phyloP scores from a whole-genome alignment of 2,113 vertebrate species.

The Neogale vison region DNA sequence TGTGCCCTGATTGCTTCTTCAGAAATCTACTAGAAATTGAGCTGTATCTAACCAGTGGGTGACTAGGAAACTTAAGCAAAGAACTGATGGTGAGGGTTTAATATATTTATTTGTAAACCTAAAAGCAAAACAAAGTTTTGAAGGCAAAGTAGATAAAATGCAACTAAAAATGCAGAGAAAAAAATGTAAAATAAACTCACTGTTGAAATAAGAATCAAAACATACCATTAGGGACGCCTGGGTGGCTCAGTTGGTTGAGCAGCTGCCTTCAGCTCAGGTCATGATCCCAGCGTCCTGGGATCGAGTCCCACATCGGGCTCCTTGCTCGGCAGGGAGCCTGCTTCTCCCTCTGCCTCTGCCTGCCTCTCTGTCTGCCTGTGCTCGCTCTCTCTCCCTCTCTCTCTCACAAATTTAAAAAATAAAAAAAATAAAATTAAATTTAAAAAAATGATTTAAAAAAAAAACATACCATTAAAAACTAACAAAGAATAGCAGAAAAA shows the following conservation, averaged over 20 bases:
- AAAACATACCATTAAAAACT: neutral
- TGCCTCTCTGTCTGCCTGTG: no score
- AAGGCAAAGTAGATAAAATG: neutral
- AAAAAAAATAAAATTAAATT: no score
- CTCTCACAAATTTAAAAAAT: no score
- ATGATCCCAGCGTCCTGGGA: no score
- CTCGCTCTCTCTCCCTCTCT: no score
- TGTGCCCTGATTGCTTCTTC: neutral
- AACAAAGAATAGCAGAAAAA: neutral
- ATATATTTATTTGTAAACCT: neutral
- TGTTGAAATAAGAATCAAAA: neutral
- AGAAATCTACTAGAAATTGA: neutral
- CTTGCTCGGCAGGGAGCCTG: no score
- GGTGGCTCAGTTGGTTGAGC: no score
- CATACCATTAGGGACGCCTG: neutral
- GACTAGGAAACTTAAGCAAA: neutral
- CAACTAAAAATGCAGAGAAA: neutral
- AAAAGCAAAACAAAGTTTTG: neutral
- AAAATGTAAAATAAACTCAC: neutral
- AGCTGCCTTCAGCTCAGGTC: no score
- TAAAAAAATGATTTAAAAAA: no score
- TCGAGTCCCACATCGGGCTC: no score
- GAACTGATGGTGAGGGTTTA: neutral
- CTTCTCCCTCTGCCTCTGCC: no score
- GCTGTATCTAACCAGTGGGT: neutral